Percentiles rank a stretch among this genome's conserved stretches.
Conservation (phyloP, 1,140 invertebrate genomes). For the Sitophilus oryzae region DNA sequence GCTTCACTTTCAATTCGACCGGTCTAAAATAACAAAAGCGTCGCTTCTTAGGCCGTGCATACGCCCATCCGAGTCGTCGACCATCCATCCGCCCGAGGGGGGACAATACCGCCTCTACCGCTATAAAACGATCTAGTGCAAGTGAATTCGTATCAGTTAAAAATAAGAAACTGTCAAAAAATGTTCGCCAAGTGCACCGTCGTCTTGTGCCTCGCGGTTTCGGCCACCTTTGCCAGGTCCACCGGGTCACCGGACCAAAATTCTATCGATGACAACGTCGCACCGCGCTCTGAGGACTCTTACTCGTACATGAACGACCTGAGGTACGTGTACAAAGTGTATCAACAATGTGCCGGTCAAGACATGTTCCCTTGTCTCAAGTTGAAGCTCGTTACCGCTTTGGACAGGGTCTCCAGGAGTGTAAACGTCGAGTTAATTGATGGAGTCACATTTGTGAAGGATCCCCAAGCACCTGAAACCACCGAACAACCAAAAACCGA, state of each 20-base stretch:
- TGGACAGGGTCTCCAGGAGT: conserved; percentile 63
- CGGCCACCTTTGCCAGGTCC: conserved; percentile 43
- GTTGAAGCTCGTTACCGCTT: conserved; percentile 63
- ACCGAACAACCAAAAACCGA: conserved; percentile 45
- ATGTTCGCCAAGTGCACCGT: conserved; percentile 42
- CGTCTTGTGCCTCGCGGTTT: conserved; percentile 41
- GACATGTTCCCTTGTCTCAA: conserved; percentile 70
- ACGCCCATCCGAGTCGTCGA: conserved; percentile 1
- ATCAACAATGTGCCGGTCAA: conserved; percentile 66
- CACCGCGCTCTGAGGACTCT: conserved; percentile 36
- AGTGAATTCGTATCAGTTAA: conserved; percentile 43
- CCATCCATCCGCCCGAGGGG: conserved; percentile 14
- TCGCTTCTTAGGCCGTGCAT: not conserved
- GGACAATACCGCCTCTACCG: conserved; percentile 26
- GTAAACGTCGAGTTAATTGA: conserved; percentile 59
- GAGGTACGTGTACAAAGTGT: conserved; percentile 55
- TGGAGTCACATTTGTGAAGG: conserved; percentile 64
- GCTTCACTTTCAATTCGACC: not conserved
- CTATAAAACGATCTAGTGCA: conserved; percentile 43
- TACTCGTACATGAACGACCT: conserved; percentile 50
- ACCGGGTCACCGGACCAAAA: conserved; percentile 44
- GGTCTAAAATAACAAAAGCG: not conserved
- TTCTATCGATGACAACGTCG: conserved; percentile 46
- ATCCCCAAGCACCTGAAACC: conserved; percentile 45
- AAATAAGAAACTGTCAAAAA: conserved; percentile 25